Percentiles rank a stretch among this genome's conserved stretches.
These are phyloP conservation scores for Galerucella pusilla DNA, from an alignment of 2,888 invertebrate species.

Conservation along the genomic window DNA sequence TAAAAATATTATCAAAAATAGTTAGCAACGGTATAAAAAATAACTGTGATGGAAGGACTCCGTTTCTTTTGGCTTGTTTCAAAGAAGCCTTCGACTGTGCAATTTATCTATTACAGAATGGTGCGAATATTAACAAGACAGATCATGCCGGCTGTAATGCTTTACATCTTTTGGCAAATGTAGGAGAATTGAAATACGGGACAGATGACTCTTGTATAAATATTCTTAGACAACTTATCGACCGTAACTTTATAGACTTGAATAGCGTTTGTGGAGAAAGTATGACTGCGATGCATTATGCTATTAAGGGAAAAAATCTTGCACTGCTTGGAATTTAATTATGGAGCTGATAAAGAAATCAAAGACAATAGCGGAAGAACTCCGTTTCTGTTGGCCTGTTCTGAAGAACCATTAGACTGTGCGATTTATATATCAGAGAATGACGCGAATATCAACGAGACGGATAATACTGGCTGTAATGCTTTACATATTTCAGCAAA, in stretches of 20 bases:
- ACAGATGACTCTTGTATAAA: too few species aligned
- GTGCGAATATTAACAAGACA: neutral
- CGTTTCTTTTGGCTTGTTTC: neutral
- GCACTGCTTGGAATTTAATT: too few species aligned
- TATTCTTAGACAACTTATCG: neutral
- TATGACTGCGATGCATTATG: neutral
- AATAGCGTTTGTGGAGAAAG: neutral
- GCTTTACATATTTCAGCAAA: too few species aligned
- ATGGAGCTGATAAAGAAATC: too few species aligned
- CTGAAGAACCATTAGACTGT: too few species aligned
- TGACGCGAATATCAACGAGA: neutral
- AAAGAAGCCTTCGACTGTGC: neutral
- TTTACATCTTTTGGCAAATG: neutral
- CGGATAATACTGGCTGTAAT: neutral
- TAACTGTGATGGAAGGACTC: neutral
- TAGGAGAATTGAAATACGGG: too few species aligned
- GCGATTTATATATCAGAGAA: neutral
- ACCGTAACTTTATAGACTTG: neutral
- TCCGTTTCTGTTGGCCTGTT: too few species aligned
- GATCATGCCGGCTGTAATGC: neutral
- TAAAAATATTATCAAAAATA: neutral
- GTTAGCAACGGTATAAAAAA: neutral
- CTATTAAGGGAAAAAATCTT: neutral
- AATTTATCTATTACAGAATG: neutral
- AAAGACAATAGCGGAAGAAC: too few species aligned